A percentile compares a stretch with the other conserved stretches of the same genome.
Evolutionary conservation across 2,113 vertebrate genomes (phyloP).

Genomic region (Sclerurus mexicanus): DNA sequence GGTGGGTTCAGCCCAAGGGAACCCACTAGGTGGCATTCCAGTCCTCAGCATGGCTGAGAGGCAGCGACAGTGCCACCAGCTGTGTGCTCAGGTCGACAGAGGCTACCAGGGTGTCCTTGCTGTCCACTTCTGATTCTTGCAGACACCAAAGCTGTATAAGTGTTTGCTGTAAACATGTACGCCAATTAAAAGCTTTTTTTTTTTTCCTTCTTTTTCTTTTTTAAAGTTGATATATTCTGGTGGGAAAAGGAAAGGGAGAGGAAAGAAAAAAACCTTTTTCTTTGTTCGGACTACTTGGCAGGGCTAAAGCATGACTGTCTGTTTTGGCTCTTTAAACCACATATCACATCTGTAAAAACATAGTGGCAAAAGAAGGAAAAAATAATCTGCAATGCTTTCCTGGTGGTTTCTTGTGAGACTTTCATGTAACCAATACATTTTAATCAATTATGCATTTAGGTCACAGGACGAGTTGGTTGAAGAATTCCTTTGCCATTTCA

Average conservation of each 20-base stretch:
- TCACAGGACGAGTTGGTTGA: conserved; percentile 6
- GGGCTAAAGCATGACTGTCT: neutral
- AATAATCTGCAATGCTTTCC: neutral
- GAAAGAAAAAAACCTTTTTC: neutral
- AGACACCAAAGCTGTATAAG: neutral
- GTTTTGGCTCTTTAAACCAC: neutral
- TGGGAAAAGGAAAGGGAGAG: neutral
- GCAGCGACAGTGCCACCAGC: neutral
- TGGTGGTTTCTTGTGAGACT: neutral
- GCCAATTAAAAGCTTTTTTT: neutral
- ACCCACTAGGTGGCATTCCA: conserved; percentile 60
- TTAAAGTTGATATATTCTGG: neutral
- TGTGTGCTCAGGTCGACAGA: fast-evolving
- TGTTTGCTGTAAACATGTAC: neutral
- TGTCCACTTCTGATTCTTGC: fast-evolving
- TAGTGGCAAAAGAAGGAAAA: conserved; percentile 22
- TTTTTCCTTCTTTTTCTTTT: neutral
- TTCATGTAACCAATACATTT: conserved; percentile 18
- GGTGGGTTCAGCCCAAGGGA: neutral
- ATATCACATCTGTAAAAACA: conserved; percentile 41
- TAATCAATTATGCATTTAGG: conserved; percentile 3
- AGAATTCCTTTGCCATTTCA: conserved; percentile 31
- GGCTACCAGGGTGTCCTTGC: neutral
- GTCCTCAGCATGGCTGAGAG: neutral
- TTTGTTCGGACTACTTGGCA: conserved; percentile 13